These are phyloP conservation scores for Papio anubis DNA, from an alignment of 2,113 vertebrate species.

Conservation along the genomic window DNA sequence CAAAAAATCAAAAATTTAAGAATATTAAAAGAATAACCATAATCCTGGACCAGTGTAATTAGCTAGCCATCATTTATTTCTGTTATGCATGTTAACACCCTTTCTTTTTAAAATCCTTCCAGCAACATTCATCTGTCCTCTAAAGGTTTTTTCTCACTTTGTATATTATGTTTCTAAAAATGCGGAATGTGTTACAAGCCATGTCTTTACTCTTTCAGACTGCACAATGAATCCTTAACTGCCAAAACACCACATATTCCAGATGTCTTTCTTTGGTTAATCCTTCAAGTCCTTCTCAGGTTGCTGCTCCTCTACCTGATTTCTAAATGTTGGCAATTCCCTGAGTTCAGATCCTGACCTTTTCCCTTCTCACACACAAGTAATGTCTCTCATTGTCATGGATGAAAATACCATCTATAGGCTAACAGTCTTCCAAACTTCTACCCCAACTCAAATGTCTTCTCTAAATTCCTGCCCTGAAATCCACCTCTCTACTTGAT, in stretches of 20 bases:
- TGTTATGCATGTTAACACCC: background rate
- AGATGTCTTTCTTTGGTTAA: background rate
- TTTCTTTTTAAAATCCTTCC: slow-evolving; percentile 22
- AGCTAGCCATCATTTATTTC: slow-evolving; percentile 1
- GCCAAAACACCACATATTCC: background rate
- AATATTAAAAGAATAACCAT: slow-evolving; percentile 6
- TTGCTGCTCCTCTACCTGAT: background rate
- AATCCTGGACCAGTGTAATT: background rate
- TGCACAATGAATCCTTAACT: background rate
- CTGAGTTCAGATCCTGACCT: background rate
- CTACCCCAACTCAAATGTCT: background rate
- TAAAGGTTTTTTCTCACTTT: background rate
- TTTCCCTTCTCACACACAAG: background rate
- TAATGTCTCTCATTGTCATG: background rate
- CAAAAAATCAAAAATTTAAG: slow-evolving; percentile 42
- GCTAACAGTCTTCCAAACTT: background rate
- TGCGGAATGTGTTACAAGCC: background rate
- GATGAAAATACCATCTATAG: background rate
- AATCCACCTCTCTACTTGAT: background rate
- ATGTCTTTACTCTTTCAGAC: background rate
- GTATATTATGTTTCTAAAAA: background rate
- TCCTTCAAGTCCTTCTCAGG: background rate
- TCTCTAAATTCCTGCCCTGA: slow-evolving; percentile 3
- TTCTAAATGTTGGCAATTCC: background rate
- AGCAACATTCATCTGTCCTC: background rate